Base-by-base conservation (phyloP, 2,888 invertebrate species). In the Xestia rhomboidea region DNA sequence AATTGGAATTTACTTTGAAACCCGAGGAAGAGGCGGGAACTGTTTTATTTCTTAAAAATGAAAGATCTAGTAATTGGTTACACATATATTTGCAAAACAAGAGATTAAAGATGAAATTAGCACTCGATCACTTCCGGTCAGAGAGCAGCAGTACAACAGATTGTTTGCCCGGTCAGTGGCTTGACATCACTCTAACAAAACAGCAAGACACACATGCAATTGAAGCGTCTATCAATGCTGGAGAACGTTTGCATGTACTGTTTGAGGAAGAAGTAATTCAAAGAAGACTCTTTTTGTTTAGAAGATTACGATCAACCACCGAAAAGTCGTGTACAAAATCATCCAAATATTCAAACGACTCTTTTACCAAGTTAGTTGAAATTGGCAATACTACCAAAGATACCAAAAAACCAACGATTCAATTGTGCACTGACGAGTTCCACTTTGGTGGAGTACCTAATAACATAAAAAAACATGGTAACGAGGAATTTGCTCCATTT, bases 151-250 rank as follows among this genome's bases (percentile, higher is more conserved):
- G 95, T 83, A 92, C 93, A n/a, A 90, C 90, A 6, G 95, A 96
- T 79, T 94, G 89, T 82, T 89, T 88, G 10, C 90, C 92, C 3
- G 93, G 94, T 68, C 93, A 95, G 81, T 97, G 97, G 97, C 84
- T 97, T 62, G 95, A 96, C 84, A 78, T 97, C 18, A 87, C 85
- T 3, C 49, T 97, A 62, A 87, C 90, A 49, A 96, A 95, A 86
- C 93, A 93, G 82, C 91, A 83, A 60, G 92, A 93, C 27, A 90
- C 91, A 51, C 93, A 93, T 78, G 92, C 94, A n/a, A 92, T 97
- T n/a, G 96, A 96, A 89, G 93, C 93, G 2, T 88, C 91, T 30
- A 91, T 96, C 27, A 96, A 97, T 87, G 89, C 89, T 4, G 93
- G 91, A 60, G 96, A 96, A 89, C 92, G 92, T n/a, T 86, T 96